Percentiles rank a stretch among this genome's conserved stretches.
Evolutionary conservation across 2,797 vertebrate genomes (phyloP).

Genomic region (Chaunax sp.): DNA sequence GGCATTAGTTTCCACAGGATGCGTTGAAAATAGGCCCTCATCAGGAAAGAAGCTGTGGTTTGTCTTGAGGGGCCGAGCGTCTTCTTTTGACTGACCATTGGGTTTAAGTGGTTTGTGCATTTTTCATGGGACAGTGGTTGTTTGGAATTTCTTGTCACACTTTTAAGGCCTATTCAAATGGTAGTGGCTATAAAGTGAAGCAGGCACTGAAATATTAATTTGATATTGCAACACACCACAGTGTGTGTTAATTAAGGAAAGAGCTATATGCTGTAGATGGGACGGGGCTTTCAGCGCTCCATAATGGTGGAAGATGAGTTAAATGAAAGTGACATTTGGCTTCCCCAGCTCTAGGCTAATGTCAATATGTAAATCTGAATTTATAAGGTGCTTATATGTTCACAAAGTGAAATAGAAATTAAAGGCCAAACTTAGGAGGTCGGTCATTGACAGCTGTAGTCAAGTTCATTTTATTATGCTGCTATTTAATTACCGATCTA

Average conservation of each 20-base stretch:
- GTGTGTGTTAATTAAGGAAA: conserved; percentile 82
- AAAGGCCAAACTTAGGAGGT: conserved; percentile 13
- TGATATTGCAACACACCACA: conserved; percentile 74
- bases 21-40: conserved; percentile 74
- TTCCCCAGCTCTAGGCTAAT: conserved; percentile 28
- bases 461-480: background rate
- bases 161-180: conserved; percentile 82
- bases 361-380: conserved; percentile 49
- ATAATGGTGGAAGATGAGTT: conserved; percentile 62
- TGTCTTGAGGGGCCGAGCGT: conserved; percentile 77
- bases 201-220: conserved; percentile 84
- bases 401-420: conserved; percentile 19
- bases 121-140: conserved; percentile 83
- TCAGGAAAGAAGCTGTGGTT: conserved; percentile 71
- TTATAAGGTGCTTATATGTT: conserved; percentile 24
- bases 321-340: conserved; percentile 59
- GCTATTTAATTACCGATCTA: background rate
- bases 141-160: conserved; percentile 81
- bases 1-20: conserved; percentile 72
- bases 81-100: conserved; percentile 80
- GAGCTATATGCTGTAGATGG: conserved; percentile 70
- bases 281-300: conserved; percentile 58
- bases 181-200: conserved; percentile 74
- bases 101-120: conserved; percentile 87
- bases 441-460: background rate